Evolutionary conservation across 2,888 invertebrate genomes (phyloP), one percentile per base, ranked within the genome.

Genomic region (Mimumesa dahlbomi): DNA sequence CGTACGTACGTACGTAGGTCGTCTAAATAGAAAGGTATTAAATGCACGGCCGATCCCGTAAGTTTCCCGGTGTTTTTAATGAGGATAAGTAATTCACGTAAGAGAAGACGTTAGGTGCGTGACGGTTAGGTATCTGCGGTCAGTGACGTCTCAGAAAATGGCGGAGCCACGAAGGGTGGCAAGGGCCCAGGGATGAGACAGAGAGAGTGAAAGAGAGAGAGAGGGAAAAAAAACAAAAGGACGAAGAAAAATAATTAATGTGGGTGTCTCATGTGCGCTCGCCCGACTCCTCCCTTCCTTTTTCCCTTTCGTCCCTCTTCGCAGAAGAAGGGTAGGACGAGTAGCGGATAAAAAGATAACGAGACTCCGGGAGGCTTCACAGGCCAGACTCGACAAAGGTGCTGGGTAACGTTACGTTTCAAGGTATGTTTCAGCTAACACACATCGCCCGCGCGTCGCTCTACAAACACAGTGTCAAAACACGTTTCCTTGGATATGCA

Each of bases 191-290:
- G n/a, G n/a, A n/a, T n/a, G n/a, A n/a, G n/a, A n/a, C n/a, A n/a
- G n/a, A n/a, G n/a, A n/a, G n/a, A n/a, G n/a, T n/a, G n/a, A n/a
- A n/a, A n/a, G n/a, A n/a, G n/a, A n/a, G n/a, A n/a, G n/a, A n/a
- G n/a, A n/a, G n/a, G n/a, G n/a, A n/a, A n/a, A 31, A 68, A 69
- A 80, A 81, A 76, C 77, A 79, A 75, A 80, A 81, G 80, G 82
- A 73, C 80, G 82, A 83, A 81, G 79, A 85, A 85, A 86, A 86
- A 86, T 86, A 87, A 87, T 87, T 86, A 86, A 86, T 87, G 86
- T 82, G 79, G 82, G 79, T 82, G 83, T 85, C 85, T 85, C 84
- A 78, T 84, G 82, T 82, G 79, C 84, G 76, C 77, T 65, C 62
- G 68, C 66, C 65, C 71, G 73, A 43, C 73, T 69, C 62, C 45